A percentile compares a stretch with the other conserved stretches of the same genome.
These are phyloP conservation scores for Drosophila bocqueti DNA, from an alignment of 1,140 invertebrate species.

Conservation along the genomic window DNA sequence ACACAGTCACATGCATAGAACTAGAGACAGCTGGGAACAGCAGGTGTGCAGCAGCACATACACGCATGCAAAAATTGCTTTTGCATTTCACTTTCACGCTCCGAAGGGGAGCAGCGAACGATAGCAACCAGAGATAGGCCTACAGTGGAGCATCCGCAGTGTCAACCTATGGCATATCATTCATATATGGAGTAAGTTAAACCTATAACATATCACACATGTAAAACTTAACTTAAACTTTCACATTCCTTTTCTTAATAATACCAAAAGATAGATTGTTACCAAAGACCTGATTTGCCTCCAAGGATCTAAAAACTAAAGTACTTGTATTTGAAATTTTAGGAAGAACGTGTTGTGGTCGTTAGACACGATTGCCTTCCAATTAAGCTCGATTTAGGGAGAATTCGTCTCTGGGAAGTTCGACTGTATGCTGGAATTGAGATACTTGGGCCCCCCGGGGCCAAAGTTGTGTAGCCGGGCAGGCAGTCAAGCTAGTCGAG, in stretches of 20 bases:
- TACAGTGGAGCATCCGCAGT: slow-evolving; percentile 1
- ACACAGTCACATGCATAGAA: slow-evolving; percentile 9
- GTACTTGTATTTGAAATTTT: slow-evolving; percentile 1
- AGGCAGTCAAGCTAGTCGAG: slow-evolving; percentile 46
- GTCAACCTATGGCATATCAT: background rate
- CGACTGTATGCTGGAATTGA: slow-evolving; percentile 14
- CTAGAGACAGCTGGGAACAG: slow-evolving; percentile 7
- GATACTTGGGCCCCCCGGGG: slow-evolving; percentile 29
- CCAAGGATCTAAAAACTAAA: background rate
- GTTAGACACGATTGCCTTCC: slow-evolving; percentile 8
- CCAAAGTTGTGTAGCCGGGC: slow-evolving; percentile 24
- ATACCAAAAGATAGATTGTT: background rate
- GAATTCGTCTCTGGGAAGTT: background rate
- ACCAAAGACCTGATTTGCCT: background rate
- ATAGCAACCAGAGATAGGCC: slow-evolving; percentile 22
- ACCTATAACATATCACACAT: too few relatives aligned
- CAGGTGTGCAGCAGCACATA: slow-evolving; percentile 29
- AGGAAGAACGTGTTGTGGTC: background rate
- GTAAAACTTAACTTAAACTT: too few relatives aligned
- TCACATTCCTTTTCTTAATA: too few relatives aligned
- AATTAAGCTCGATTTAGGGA: background rate
- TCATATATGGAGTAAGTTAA: too few relatives aligned
- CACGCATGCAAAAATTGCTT: slow-evolving; percentile 45
- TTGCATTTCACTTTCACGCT: slow-evolving; percentile 68
- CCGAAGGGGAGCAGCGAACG: slow-evolving; percentile 35